Evolutionary conservation across 1,140 invertebrate species (phyloP).

Genomic region (Microplitis mediator): DNA sequence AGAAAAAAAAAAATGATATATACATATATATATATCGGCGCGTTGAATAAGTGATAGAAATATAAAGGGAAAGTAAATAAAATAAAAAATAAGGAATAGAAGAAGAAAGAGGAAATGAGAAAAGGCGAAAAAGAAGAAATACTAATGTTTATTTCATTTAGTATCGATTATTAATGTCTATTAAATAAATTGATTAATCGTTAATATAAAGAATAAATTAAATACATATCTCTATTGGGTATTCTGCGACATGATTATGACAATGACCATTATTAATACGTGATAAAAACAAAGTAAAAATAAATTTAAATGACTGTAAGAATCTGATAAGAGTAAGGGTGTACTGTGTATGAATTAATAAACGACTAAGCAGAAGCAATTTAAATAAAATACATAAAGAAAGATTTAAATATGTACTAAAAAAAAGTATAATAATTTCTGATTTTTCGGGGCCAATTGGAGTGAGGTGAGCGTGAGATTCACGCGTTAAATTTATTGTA

Average conservation of each 20-base stretch:
- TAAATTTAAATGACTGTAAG: background rate
- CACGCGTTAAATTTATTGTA: background rate
- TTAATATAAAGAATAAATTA: background rate
- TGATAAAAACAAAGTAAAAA: background rate
- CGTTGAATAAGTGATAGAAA: background rate
- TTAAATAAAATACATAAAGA: background rate
- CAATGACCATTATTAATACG: background rate
- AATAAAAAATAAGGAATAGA: background rate
- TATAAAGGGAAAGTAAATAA: background rate
- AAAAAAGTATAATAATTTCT: slow-evolving; percentile 28
- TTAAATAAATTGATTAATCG: background rate
- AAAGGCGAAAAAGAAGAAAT: background rate
- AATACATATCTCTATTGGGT: slow-evolving; percentile 15
- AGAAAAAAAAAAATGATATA: background rate
- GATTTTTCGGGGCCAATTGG: slow-evolving; percentile 48
- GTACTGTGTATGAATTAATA: background rate
- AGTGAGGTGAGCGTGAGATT: slow-evolving; percentile 17
- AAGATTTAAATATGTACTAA: background rate
- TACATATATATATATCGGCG: background rate
- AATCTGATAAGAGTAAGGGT: background rate
- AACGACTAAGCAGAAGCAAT: background rate
- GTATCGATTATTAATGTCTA: background rate
- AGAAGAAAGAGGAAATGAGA: background rate
- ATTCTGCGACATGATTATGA: background rate
- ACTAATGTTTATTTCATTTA: background rate